Evolutionary conservation across 2,113 vertebrate species (phyloP), one percentile per base, ranked within the genome.

Genomic region (Eulacestoma nigropectus): DNA sequence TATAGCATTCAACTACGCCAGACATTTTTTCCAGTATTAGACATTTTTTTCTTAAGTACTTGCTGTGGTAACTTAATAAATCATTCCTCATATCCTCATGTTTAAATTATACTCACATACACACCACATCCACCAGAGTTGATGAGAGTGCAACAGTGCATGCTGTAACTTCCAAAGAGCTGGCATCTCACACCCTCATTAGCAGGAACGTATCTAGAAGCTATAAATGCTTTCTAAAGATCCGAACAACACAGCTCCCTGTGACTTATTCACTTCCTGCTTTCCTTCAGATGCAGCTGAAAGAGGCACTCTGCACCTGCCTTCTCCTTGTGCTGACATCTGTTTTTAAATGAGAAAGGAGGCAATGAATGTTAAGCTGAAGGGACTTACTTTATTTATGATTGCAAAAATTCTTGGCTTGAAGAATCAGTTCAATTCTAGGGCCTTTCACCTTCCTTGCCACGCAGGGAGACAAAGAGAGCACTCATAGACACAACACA

Each of bases 381-480:
- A 94, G 60, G 35, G 70, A 74, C 70, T 92, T 72, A 55, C 3
- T 90, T 93, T 80, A 84, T 92, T 95, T 93, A 67, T 86, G 91
- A 89, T 78, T 83, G 63, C 80, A 96, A 55, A 76, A 81, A 84
- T 79, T 73, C 56, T 92, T 44, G 14, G 78, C 94, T 88, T 86
- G 82, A 79, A 94, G 95, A 94, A 92, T 84, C 65, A 89, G 84
- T 84, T 87, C 83, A 83, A 23, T 85, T 84, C 89, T 77, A 64
- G 64, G 41, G 78, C 88, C 68, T 93, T 92, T 90, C 78, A 92
- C 86, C 84, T 95, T 90, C 44, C 33, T 5, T 35, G 53, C 79
- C 83, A 75, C 4, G 12, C 76, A 73, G 47, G 65, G 63, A 92
- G 72, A 97, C 96, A 97, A 97, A 96, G 94, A 80, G 64, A 82